Base-by-base conservation (phyloP, 2,797 vertebrate species). In the Mormyrus proboscirostris region DNA sequence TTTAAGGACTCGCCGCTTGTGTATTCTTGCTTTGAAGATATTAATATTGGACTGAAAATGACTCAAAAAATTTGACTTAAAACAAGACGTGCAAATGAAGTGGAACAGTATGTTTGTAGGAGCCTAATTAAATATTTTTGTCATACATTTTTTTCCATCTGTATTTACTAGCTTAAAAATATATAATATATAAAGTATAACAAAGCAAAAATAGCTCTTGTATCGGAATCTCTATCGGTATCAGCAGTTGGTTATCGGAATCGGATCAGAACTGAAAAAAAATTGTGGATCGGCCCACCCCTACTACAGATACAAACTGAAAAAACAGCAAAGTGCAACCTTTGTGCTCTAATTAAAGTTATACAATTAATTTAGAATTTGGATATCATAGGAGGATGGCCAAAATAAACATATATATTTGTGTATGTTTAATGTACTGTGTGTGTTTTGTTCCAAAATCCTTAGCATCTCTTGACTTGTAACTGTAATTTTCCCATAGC, bases 401-500 rank as follows among this genome's bases (percentile, higher is more conserved):
- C 14, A 73, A n/a, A 44, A 41, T 79, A 9, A 47, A n/a, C 2
- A 44, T n/a, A 79, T 16, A 19, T 7, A 47, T 14, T 10, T 22
- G 83, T 51, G 83, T 25, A 85, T 85, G 10, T 16, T 53, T 25
- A 53, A 33, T 33, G 49, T 50, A 50, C 8, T 51, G 0, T 9
- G 83, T 25, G n/a, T 50, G n/a, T 82, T 53, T 85, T 16, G 29
- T 53, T 50, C 82, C 22, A 85, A 3, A 50, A 51, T n/a, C 22
- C 14, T 33, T 12, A 33, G 22, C 50, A 7, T 38, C 14, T 44
- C 9, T 14, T 8, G 29, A 29, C 51, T 41, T 57, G 16, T 53
- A 19, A 57, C 14, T 41, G 33, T 33, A 41, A 62, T 41, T 12
- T 10, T 38, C 33, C 22, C 33, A 19, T 29, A 86, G 44, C 95